Evolutionary conservation across 2,888 invertebrate species (phyloP), one percentile per base, ranked within the genome.

Genomic region (Melieria omissa): DNA sequence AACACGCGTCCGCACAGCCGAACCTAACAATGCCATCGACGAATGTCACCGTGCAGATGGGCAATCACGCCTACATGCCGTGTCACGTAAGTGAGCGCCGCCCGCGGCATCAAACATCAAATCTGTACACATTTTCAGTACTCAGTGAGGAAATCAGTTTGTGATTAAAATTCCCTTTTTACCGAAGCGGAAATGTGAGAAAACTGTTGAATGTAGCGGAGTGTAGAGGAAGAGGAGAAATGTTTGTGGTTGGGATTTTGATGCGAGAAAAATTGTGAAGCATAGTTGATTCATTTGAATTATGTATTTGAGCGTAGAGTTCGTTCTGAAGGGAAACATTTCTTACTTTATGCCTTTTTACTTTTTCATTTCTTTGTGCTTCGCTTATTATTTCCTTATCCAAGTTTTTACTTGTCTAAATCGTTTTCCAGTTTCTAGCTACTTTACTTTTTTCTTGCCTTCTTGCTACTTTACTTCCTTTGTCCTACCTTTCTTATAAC

Each of bases 1-100:
- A 74, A 42, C 69, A 72, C 12, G 29, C 29, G 29, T 44, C 61
- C 14, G 45, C 52, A 4, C 62, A 47, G n/a, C 66, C 71, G 55
- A 84, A 84, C 75, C 79, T 83, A 65, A 83, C 84, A 77, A 80
- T 80, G 77, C 81, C 79, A 47, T 79, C 83, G 75, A 93, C 93
- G 86, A 96, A 96, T 89, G 93, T 96, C 87, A 96, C 95, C 76
- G 94, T 95, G 78, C 96, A 96, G 88, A 90, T 96, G 83, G 95
- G 95, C 83, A 95, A 94, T 75, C 95, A 95, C 88, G 96, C 95
- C 78, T 96, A 95, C 88, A 90, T 96, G 80, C 95, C 96, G 75
- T 96, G 96, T 90, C 94, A 93, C 90, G 93, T 92, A 82, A 89
- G 88, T 82, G 71, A 10, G 54, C 7, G 54, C 9, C 54, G 16